phyloP scores from a whole-genome alignment of 2,888 invertebrate genomes.

The Malacosoma neustria region DNA sequence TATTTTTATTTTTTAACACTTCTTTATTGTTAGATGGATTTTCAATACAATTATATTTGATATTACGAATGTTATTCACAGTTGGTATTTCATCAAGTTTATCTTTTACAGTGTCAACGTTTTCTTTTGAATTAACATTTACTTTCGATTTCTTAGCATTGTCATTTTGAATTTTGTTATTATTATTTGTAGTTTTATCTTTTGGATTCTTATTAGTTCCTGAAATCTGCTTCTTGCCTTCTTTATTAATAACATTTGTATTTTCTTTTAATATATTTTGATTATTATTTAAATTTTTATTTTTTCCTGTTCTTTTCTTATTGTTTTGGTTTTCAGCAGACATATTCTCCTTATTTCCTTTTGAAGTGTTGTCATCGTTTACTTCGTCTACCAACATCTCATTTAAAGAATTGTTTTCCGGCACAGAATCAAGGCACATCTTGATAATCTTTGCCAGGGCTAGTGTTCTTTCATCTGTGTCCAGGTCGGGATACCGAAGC shows the following conservation, averaged over 20 bases:
- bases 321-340: conserved; percentile 2
- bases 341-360: neutral
- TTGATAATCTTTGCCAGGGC: conserved; percentile 44
- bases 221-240: conserved; percentile 2
- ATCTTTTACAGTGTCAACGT: too few relatives aligned
- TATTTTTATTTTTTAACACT: too few relatives aligned
- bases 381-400: too few relatives aligned
- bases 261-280: neutral
- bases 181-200: conserved; percentile 5
- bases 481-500: conserved; percentile 36
- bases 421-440: too few relatives aligned
- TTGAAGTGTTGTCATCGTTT: conserved; percentile 9
- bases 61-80: too few relatives aligned
- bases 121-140: too few relatives aligned
- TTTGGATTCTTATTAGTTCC: conserved; percentile 1
- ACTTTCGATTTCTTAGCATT: conserved; percentile 11
- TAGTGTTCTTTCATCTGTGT: conserved; percentile 44
- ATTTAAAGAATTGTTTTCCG: too few relatives aligned
- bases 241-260: conserved; percentile 1
- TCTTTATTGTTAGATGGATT: too few relatives aligned
- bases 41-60: too few relatives aligned
- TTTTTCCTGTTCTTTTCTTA: neutral
- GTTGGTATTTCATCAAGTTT: too few relatives aligned
- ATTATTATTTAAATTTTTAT: neutral
- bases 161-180: conserved; percentile 1